Evolutionary conservation across 2,888 invertebrate genomes (phyloP).

Genomic region (Drosophila vallismaia): DNA sequence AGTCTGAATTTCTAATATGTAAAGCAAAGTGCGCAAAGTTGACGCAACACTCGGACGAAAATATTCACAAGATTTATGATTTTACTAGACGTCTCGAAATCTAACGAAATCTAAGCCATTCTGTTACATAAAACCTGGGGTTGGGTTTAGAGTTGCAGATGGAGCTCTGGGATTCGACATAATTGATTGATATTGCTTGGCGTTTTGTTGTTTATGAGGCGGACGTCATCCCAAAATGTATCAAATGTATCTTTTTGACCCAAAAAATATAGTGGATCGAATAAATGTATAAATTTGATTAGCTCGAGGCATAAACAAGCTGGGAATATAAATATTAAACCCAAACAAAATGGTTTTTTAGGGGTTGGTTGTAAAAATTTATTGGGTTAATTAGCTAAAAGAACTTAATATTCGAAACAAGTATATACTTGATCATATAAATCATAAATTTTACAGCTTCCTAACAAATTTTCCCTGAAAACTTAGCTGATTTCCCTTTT

Average conservation of each 20-base stretch:
- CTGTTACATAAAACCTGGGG: conserved; percentile 65
- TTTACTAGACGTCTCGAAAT: conserved; percentile 67
- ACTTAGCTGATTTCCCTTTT: conserved; percentile 18
- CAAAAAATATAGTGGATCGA: conserved; percentile 38
- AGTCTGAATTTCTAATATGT: conserved; percentile 46
- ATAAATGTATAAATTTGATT: conserved; percentile 41
- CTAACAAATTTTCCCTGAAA: neutral
- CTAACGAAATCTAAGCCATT: conserved; percentile 56
- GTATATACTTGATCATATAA: neutral
- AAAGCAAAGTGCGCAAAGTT: conserved; percentile 62
- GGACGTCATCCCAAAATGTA: conserved; percentile 35
- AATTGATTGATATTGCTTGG: conserved; percentile 61
- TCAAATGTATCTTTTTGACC: conserved; percentile 37
- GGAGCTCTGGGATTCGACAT: conserved; percentile 40
- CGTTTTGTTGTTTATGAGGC: conserved; percentile 62
- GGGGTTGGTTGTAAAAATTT: conserved; percentile 20
- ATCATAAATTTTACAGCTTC: neutral
- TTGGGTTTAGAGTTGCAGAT: conserved; percentile 29
- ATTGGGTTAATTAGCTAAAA: neutral
- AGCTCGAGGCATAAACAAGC: conserved; percentile 16
- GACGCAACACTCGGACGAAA: conserved; percentile 57
- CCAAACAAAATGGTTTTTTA: conserved; percentile 23
- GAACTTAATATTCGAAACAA: neutral
- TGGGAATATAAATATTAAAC: conserved; percentile 18
- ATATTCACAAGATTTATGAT: conserved; percentile 71